These are phyloP conservation scores for Leucoptera coffeella DNA, from an alignment of 2,888 invertebrate genomes.

Conservation along the genomic window DNA sequence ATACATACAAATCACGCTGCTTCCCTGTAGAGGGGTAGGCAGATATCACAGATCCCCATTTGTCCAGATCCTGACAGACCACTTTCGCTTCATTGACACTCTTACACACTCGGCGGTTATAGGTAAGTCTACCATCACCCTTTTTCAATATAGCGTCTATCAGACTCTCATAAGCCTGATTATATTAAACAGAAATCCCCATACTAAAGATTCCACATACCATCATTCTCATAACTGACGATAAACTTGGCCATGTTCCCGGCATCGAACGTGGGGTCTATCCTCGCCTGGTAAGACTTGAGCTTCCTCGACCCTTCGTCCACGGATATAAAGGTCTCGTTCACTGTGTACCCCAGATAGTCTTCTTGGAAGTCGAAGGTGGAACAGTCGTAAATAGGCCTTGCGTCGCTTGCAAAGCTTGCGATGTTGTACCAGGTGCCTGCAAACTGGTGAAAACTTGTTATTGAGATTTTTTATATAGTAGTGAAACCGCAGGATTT, in stretches of 20 bases:
- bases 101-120: too few species aligned
- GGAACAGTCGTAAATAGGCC: conserved; percentile 29
- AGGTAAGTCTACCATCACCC: too few species aligned
- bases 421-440: conserved; percentile 38
- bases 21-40: too few species aligned
- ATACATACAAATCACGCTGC: too few species aligned
- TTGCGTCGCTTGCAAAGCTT: conserved; percentile 32
- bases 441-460: conserved; percentile 33
- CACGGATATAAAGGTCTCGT: conserved; percentile 26
- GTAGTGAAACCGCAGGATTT: too few species aligned
- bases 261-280: conserved; percentile 39
- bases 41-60: too few species aligned
- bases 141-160: too few species aligned
- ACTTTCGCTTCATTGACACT: too few species aligned
- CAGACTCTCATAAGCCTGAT: too few species aligned
- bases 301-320: conserved; percentile 28
- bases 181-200: too few species aligned
- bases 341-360: conserved; percentile 30
- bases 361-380: conserved; percentile 36
- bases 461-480: too few species aligned
- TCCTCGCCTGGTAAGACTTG: conserved; percentile 36
- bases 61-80: too few species aligned
- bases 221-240: conserved; percentile 33
- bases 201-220: conserved; percentile 14
- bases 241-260: conserved; percentile 33